Evolutionary conservation across 1,140 invertebrate species (phyloP), one percentile per base, ranked within the genome.

Genomic region (Bombus waltoni): DNA sequence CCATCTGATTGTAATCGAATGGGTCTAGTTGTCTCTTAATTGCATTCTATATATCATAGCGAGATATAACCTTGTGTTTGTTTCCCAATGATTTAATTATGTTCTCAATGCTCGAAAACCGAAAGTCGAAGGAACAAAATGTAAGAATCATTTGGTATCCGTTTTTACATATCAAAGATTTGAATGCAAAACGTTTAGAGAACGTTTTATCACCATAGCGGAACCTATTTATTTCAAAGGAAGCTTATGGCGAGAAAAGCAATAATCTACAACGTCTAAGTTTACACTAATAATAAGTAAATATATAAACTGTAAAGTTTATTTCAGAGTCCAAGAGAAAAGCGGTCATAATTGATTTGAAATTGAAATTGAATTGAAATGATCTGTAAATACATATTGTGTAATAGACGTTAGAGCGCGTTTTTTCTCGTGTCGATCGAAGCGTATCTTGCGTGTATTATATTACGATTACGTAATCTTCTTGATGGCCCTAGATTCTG

Each of bases 161-260:
- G 38, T 81, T 88, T 85, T 89, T 59, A 62, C 68, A 68, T 89
- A 70, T 68, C 83, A 62, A 47, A 83, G 85, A 89, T 81, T 77
- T 62, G 81, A 84, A 57, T 66, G 32, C 18, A 40, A 47, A 70
- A 28, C 53, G 40, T 84, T 72, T 25, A 59, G 75, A 25, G 84
- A 81, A 78, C 28, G 38, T 70, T 70, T 40, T 80, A 65, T 47
- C 57, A 53, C 35, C 22, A 62, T 77, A 66, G 44, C 38, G 57
- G 62, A n/a, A 22, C 18, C 47, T 53, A 53, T 22, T 25, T 70
- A 70, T 86, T 88, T 88, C 87, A n/a, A 13, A 70, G 77, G 85
- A 74, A 73, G 65, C 47, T 40, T 42, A 38, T 40, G 18, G 3
- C 40, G 53, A 47, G 53, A 84, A 79, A n/a, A 4, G 9, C 79